Evolutionary conservation across 2,797 vertebrate species (phyloP).

Genomic region (Hirundo rustica): DNA sequence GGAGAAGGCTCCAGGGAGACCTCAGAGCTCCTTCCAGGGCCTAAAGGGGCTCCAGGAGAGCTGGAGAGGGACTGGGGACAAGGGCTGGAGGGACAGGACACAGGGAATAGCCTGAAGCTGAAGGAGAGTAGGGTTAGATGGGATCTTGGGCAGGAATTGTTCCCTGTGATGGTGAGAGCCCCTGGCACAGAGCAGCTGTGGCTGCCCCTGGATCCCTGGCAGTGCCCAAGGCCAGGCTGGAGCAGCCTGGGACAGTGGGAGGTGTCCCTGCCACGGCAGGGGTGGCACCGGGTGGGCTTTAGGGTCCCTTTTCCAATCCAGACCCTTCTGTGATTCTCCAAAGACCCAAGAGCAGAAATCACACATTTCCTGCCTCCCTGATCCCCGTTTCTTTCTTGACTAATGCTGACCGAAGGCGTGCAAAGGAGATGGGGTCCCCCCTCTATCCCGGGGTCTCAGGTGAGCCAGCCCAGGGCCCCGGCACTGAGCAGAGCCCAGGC

Average conservation of each 20-base stretch:
- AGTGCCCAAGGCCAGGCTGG: not conserved
- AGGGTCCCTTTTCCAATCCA: not conserved
- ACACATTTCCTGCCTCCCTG: not conserved
- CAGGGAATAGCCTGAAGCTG: not conserved
- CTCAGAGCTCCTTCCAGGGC: not conserved
- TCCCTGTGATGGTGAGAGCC: not conserved
- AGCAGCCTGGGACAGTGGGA: not conserved
- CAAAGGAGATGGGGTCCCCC: not conserved
- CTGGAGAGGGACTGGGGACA: not conserved
- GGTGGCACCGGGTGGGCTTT: not conserved
- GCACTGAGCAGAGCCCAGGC: not conserved
- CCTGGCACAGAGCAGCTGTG: not conserved
- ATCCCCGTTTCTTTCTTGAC: not conserved
- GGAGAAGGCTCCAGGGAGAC: not conserved
- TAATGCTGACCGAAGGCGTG: not conserved
- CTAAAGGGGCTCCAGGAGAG: not conserved
- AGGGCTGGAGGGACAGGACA: not conserved
- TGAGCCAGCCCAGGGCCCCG: not conserved
- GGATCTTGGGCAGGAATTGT: fast-evolving
- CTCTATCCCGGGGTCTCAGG: not conserved
- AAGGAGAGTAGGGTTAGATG: not conserved
- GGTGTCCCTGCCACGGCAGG: not conserved
- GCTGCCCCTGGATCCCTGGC: not conserved
- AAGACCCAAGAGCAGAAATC: not conserved
- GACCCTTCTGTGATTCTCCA: not conserved